phyloP scores from a whole-genome alignment of 1,140 invertebrate species.

The Bombus confusus region DNA sequence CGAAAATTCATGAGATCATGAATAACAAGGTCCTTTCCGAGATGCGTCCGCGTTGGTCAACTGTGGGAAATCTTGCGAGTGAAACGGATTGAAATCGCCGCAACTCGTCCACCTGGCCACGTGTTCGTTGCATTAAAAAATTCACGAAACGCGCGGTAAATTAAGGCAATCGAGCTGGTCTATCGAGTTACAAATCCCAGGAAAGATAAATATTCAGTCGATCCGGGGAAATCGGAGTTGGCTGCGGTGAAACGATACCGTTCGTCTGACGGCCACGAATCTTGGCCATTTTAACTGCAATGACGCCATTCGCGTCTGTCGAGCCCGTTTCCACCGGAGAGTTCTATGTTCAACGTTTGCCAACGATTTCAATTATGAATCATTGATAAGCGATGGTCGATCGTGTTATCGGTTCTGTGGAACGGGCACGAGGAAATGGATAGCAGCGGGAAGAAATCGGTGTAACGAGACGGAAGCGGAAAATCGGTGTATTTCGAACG shows the following conservation, averaged over 20 bases:
- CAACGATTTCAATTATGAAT: conserved; percentile 34
- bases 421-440: not conserved
- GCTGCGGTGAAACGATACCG: conserved; percentile 17
- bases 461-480: not conserved
- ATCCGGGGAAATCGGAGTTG: conserved; percentile 13
- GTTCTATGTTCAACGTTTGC: not conserved
- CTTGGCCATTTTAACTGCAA: not conserved
- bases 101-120: not conserved
- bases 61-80: not conserved
- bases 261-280: not conserved
- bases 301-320: not conserved
- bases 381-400: not conserved
- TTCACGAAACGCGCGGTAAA: conserved; percentile 3
- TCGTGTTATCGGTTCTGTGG: not conserved
- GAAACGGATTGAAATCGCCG: not conserved
- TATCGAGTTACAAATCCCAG: not conserved
- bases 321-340: not conserved
- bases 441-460: not conserved
- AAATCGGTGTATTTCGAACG: too few relatives aligned
- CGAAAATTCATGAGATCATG: conserved; percentile 81
- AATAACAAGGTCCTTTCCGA: conserved; percentile 73
- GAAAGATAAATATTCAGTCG: not conserved
- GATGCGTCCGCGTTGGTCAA: not conserved
- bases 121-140: not conserved
- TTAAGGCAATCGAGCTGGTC: conserved; percentile 1